These are phyloP conservation scores for Poecilia gillii DNA, from an alignment of 2,797 vertebrate genomes.

Conservation along the genomic window DNA sequence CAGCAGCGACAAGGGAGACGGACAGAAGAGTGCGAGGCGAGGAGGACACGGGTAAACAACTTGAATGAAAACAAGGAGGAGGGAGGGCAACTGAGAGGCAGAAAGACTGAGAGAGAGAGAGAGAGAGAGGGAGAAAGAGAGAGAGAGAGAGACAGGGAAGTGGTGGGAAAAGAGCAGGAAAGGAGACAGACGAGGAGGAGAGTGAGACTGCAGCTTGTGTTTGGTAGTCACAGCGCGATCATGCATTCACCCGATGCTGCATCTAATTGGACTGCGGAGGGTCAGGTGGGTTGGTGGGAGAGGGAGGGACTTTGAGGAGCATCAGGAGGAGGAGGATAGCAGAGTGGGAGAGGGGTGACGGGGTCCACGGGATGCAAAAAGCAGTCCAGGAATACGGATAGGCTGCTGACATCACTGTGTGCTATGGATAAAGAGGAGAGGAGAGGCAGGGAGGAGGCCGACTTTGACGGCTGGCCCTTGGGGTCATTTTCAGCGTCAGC, in stretches of 20 bases:
- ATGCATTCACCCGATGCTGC: slow-evolving; percentile 59
- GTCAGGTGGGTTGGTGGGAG: slow-evolving; percentile 75
- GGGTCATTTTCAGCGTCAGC: slow-evolving; percentile 57
- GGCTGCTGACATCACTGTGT: slow-evolving; percentile 60
- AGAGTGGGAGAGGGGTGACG: slow-evolving; percentile 46
- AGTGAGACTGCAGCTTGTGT: slow-evolving; percentile 80
- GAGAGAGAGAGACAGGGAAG: slow-evolving; percentile 56
- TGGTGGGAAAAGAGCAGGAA: slow-evolving; percentile 63
- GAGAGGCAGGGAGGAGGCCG: slow-evolving; percentile 38
- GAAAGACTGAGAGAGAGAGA: slow-evolving; percentile 20
- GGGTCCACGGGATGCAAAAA: slow-evolving; percentile 66
- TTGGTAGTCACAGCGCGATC: slow-evolving; percentile 76
- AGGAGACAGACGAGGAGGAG: slow-evolving; percentile 68
- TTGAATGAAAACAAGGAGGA: slow-evolving; percentile 59
- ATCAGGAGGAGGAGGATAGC: slow-evolving; percentile 14
- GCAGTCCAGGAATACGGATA: slow-evolving; percentile 59
- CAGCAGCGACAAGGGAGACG: slow-evolving; percentile 39
- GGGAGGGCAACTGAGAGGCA: slow-evolving; percentile 44
- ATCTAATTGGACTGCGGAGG: slow-evolving; percentile 73
- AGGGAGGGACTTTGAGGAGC: slow-evolving; percentile 58
- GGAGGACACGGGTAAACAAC: slow-evolving; percentile 62
- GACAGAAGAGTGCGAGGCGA: slow-evolving; percentile 45
- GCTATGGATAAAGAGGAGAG: slow-evolving; percentile 31
- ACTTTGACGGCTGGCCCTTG: slow-evolving; percentile 60
- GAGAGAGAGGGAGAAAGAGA: slow-evolving; percentile 33